Percentiles rank a stretch among this genome's conserved stretches.
phyloP scores from a whole-genome alignment of 2,888 invertebrate species.

The Drosophila quinaria region DNA sequence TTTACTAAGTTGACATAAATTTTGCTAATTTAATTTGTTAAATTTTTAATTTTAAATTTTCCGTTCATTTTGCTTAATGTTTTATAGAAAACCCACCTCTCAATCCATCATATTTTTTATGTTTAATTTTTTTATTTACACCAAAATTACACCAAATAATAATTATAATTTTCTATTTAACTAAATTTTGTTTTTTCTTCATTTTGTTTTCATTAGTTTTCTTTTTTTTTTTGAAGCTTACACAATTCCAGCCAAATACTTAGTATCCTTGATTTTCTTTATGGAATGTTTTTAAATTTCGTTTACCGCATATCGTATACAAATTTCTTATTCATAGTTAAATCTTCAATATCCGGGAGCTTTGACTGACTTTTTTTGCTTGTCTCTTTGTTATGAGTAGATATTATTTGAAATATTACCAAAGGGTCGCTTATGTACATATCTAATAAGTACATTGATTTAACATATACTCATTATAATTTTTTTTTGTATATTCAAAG shows the following conservation, averaged over 20 bases:
- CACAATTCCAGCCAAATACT: conserved; percentile 52
- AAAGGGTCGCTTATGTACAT: conserved; percentile 51
- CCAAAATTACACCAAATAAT: conserved; percentile 67
- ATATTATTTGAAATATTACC: conserved; percentile 40
- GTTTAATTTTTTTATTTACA: conserved; percentile 60
- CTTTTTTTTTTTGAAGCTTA: conserved; percentile 24
- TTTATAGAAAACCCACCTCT: conserved; percentile 76
- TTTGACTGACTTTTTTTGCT: conserved; percentile 39
- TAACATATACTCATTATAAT: conserved; percentile 33
- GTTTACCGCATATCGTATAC: conserved; percentile 75
- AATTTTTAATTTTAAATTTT: conserved; percentile 34
- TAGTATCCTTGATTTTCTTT: conserved; percentile 47
- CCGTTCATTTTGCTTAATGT: conserved; percentile 29
- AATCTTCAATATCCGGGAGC: conserved; percentile 39
- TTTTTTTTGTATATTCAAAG: conserved; percentile 49
- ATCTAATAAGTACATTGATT: conserved; percentile 24
- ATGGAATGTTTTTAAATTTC: conserved; percentile 50
- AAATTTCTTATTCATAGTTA: conserved; percentile 53
- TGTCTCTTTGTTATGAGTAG: conserved; percentile 13
- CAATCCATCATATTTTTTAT: conserved; percentile 58
- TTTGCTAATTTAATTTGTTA: conserved; percentile 72
- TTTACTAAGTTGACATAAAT: conserved; percentile 80
- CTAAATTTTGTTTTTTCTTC: conserved; percentile 41
- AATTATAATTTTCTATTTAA: conserved; percentile 57
- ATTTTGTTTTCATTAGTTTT: background rate